Evolutionary conservation across 2,113 vertebrate genomes (phyloP), one percentile per base, ranked within the genome.

Genomic region (Salvelinus fontinalis): DNA sequence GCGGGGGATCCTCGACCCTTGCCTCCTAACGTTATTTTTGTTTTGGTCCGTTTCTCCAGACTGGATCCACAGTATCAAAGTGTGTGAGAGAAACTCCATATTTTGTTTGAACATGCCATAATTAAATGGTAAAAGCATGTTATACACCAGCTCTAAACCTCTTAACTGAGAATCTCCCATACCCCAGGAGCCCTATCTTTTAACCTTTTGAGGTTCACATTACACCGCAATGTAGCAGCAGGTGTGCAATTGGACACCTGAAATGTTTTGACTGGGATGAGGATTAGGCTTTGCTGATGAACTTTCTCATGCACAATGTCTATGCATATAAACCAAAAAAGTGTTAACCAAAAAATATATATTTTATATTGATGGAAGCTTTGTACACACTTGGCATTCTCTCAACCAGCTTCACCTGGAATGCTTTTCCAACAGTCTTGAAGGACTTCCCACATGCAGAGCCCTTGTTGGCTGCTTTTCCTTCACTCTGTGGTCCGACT

Each of bases 361-460:
- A 44, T 11, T 44, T 44, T 11, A 11, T 0, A 8, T 44, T 44
- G 39, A 44, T 44, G 39, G 6, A 0, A 44, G 39, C 39, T 9
- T 44, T 44, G 39, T 9, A 44, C 39, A 44, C 39, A 8, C 39
- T 9, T 44, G 48, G 44, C 60, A 31, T 73, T 22, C 39, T 44
- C 39, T 44, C 39, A 44, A 51, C 18, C 70, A 14, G n/a, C 27
- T 31, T 24, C 6, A 34, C 20, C 31, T 49, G 54, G 7, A 18
- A n/a, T 64, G 44, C 34, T 67, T 74, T 74, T n/a, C 93, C 97
- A 0, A 98, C 97, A 8, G 6, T 34, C 34, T 34, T 34, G 34
- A 34, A 34, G 34, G 34, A 34, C 34, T 34, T 34, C 34, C 3
- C 99, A 99, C 92, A 98, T 97, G 95, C 0, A 34, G 6, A 34